Conservation (phyloP, 2,797 vertebrate species). For the Carduelis carduelis region DNA sequence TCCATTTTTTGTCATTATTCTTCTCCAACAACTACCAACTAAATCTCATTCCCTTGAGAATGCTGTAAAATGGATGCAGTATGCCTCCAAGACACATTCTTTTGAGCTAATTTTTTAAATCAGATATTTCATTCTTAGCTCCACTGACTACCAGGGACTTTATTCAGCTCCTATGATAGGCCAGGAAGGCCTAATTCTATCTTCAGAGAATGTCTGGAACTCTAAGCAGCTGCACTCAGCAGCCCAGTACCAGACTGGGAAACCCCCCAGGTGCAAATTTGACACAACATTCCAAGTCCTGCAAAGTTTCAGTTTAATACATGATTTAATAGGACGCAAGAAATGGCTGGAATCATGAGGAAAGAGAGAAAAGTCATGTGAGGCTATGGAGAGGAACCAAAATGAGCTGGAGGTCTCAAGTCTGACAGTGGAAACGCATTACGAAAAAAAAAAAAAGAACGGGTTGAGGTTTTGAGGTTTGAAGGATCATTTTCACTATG, state of each 20-base stretch:
- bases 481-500: neutral
- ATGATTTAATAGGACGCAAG: neutral
- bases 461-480: neutral
- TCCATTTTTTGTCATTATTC: neutral
- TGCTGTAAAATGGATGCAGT: neutral
- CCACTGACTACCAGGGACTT: neutral
- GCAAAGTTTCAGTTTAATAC: neutral
- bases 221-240: neutral
- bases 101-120: neutral
- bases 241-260: neutral
- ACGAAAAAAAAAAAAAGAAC: neutral
- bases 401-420: neutral
- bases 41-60: neutral
- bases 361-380: neutral
- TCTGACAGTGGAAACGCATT: neutral
- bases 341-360: neutral
- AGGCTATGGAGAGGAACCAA: neutral
- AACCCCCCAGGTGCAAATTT: neutral
- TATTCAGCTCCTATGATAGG: neutral
- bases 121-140: neutral
- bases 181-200: neutral
- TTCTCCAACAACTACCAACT: neutral
- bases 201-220: neutral
- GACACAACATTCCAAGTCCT: neutral
- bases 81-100: neutral